Percentiles rank a stretch among this genome's conserved stretches.
Evolutionary conservation across 2,113 vertebrate species (phyloP).

Genomic region (Crotalus viridis): DNA sequence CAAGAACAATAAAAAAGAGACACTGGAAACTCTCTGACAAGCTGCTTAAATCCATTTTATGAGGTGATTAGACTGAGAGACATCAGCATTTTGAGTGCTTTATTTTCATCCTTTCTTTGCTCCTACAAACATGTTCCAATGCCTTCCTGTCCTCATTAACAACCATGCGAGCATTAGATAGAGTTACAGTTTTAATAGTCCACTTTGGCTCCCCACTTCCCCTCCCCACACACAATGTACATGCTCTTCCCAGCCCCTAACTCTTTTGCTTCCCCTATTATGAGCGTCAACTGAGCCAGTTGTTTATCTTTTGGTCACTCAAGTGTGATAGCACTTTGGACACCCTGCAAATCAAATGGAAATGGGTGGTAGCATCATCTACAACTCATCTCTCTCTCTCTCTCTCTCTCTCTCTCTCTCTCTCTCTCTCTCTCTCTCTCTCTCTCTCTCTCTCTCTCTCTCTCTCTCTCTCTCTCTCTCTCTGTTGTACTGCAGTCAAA

Average conservation of each 20-base stretch:
- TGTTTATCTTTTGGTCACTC: constrained; percentile 27
- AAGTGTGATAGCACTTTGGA: constrained; percentile 26
- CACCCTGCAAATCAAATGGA: constrained; percentile 4
- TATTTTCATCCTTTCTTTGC: constrained; percentile 36
- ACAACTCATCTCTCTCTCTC: background rate
- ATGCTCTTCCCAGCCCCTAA: background rate
- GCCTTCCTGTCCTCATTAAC: constrained; percentile 20
- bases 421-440: background rate
- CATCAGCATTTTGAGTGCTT: constrained; percentile 18
- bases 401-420: too few species aligned
- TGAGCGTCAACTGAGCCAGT: constrained; percentile 6
- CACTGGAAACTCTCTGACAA: constrained; percentile 34
- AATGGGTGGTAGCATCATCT: background rate
- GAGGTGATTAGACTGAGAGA: constrained; percentile 43
- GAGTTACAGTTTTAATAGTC: constrained; percentile 30
- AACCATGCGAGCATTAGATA: constrained; percentile 10
- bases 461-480: background rate
- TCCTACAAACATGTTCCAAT: background rate
- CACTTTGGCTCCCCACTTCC: background rate
- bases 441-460: background rate
- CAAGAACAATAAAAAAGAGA: constrained; percentile 35
- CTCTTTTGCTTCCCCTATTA: constrained; percentile 1
- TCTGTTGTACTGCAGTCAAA: background rate
- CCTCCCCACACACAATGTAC: background rate
- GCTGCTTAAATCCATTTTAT: constrained; percentile 44